Conservation (phyloP, 2,113 vertebrate species). For the Mormyrus iriodes region DNA sequence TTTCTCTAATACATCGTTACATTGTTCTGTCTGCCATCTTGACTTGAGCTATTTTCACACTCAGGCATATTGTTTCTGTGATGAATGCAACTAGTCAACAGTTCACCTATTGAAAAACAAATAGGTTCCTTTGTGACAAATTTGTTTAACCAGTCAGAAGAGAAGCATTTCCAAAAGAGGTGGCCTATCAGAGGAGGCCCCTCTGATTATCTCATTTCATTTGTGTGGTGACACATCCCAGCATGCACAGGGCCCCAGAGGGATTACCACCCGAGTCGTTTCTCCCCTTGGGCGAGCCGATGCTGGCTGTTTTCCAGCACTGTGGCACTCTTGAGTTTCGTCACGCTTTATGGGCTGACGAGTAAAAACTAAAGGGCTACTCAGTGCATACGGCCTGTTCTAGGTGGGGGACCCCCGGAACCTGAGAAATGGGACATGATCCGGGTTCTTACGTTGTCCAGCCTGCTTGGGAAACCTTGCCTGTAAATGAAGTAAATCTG, state of each 20-base stretch:
- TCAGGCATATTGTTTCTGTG: background rate
- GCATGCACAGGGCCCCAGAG: slow-evolving; percentile 2
- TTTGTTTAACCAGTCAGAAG: background rate
- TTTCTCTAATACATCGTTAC: background rate
- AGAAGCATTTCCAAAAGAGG: background rate
- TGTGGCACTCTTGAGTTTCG: background rate
- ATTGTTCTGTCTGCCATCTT: background rate
- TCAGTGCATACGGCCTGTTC: background rate
- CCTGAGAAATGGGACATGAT: background rate
- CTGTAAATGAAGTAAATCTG: background rate
- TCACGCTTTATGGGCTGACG: background rate
- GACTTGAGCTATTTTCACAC: background rate
- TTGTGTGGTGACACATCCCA: slow-evolving; percentile 8
- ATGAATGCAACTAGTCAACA: background rate
- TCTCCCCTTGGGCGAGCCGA: background rate
- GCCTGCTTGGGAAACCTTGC: background rate
- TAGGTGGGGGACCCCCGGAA: background rate
- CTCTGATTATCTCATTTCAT: background rate
- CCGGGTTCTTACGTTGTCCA: background rate
- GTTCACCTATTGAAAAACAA: background rate
- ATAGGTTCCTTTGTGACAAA: background rate
- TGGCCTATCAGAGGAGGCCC: background rate
- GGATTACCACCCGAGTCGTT: background rate
- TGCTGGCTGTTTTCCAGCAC: background rate
- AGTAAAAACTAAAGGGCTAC: background rate